A percentile compares a stretch with the other conserved stretches of the same genome.
phyloP scores from a whole-genome alignment of 2,113 vertebrate genomes.

The Dascyllus trimaculatus region DNA sequence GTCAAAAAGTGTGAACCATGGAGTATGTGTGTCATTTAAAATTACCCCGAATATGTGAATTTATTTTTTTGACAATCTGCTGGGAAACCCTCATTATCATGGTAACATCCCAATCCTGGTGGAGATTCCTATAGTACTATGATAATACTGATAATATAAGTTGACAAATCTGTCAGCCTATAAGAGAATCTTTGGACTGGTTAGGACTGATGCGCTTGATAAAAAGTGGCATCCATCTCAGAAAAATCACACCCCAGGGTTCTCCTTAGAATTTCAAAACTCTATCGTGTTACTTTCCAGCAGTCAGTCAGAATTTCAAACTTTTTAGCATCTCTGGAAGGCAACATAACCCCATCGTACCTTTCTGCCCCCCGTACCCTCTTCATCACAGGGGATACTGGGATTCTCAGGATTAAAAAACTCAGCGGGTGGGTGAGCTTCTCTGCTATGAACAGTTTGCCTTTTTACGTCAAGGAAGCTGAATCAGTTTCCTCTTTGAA shows the following conservation, averaged over 20 bases:
- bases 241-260: background rate
- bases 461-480: slow-evolving; percentile 37
- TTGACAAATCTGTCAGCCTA: too few relatives aligned
- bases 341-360: background rate
- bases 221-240: too few relatives aligned
- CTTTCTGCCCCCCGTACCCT: background rate
- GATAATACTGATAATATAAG: too few relatives aligned
- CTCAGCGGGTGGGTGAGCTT: slow-evolving; percentile 38
- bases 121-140: too few relatives aligned
- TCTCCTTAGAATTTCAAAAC: background rate
- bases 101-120: too few relatives aligned
- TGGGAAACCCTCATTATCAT: too few relatives aligned
- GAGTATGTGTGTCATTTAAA: too few relatives aligned
- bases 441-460: slow-evolving; percentile 14
- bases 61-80: too few relatives aligned
- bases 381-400: slow-evolving; percentile 17
- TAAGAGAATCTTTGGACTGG: too few relatives aligned
- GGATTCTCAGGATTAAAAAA: slow-evolving; percentile 51
- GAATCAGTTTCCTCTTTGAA: slow-evolving; percentile 51
- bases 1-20: too few relatives aligned
- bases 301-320: background rate
- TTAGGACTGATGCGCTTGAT: too few relatives aligned
- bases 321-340: background rate
- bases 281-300: background rate
- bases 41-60: too few relatives aligned